Conservation (phyloP, 2,888 invertebrate genomes). For the Antheraea yamamai region DNA sequence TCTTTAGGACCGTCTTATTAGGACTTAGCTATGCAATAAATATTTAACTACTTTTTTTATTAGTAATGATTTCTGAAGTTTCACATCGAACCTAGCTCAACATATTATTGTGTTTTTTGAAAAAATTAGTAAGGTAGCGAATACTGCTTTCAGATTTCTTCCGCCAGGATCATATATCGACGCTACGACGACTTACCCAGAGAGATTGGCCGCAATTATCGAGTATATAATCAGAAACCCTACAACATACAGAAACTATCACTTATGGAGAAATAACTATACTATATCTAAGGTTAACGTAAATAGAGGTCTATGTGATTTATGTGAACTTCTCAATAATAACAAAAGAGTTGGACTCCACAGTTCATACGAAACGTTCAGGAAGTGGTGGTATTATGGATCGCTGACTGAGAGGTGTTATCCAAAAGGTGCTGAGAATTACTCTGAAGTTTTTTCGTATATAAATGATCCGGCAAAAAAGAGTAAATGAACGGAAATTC, state of each 20-base stretch:
- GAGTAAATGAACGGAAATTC: background rate
- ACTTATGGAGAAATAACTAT: conserved; percentile 57
- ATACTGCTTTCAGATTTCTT: conserved; percentile 56
- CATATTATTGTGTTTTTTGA: too few relatives aligned
- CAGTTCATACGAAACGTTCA: conserved; percentile 47
- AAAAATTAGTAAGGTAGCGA: background rate
- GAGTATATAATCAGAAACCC: conserved; percentile 48
- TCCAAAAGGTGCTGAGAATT: conserved; percentile 44
- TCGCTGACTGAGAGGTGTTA: conserved; percentile 41
- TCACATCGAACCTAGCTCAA: too few relatives aligned
- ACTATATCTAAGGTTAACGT: conserved; percentile 42
- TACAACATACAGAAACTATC: conserved; percentile 47
- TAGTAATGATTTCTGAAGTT: too few relatives aligned
- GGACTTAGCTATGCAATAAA: too few relatives aligned
- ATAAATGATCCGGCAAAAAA: conserved; percentile 29
- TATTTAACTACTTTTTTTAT: background rate
- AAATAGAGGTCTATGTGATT: conserved; percentile 53
- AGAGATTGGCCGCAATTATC: conserved; percentile 48
- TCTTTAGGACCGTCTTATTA: too few relatives aligned
- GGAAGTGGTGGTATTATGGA: conserved; percentile 64
- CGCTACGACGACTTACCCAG: conserved; percentile 34
- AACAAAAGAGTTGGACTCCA: conserved; percentile 28
- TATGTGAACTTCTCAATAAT: conserved; percentile 57
- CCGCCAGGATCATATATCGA: conserved; percentile 64
- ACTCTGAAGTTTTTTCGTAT: conserved; percentile 40